These are phyloP conservation scores for Trididemnum clinides DNA, from an alignment of 23 tunicate genomes.

Conservation along the genomic window DNA sequence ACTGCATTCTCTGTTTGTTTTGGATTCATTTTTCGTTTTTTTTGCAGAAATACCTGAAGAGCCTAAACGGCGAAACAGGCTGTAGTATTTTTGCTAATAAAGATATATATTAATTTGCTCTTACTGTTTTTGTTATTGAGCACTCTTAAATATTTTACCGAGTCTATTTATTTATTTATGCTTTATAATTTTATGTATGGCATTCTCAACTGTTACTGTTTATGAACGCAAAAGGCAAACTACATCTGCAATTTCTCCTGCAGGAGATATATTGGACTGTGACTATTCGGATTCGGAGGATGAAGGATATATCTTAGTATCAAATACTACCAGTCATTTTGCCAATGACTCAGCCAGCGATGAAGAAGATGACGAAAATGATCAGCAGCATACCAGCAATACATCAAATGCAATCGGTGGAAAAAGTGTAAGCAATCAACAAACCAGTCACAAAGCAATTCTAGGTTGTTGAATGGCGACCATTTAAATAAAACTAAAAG, in stretches of 20 bases:
- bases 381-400: background rate
- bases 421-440: too few species aligned
- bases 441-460: background rate
- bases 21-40: too few species aligned
- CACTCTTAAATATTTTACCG: too few species aligned
- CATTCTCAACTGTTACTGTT: background rate
- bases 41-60: too few species aligned
- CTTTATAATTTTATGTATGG: background rate
- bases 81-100: too few species aligned
- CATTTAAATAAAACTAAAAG: background rate
- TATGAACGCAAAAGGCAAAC: background rate
- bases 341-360: background rate
- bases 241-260: background rate
- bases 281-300: conserved; percentile 8
- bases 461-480: background rate
- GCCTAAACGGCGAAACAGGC: too few species aligned
- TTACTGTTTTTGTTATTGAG: too few species aligned
- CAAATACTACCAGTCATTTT: background rate
- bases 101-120: too few species aligned
- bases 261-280: conserved; percentile 13
- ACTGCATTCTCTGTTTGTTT: too few species aligned
- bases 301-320: background rate
- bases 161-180: background rate
- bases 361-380: background rate
- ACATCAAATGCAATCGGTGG: background rate